Base-by-base conservation (phyloP, 1,140 invertebrate species). In the Ceratosolen fusciceps region DNA sequence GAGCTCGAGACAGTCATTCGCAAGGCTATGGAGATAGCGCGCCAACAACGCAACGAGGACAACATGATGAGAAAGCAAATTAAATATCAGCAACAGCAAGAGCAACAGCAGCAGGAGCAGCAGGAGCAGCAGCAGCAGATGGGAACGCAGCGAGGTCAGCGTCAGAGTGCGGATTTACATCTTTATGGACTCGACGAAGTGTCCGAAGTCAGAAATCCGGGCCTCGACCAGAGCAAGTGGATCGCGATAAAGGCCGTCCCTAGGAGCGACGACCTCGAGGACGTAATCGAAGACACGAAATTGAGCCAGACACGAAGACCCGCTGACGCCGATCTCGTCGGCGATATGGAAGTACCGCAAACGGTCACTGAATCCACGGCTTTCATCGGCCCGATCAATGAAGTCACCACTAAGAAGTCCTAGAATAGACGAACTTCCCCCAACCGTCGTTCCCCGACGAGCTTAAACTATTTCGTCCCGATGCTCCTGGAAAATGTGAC, bases 1-100 rank as follows among this genome's bases (percentile, higher is more conserved):
- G 73, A 75, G 29, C 58, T 75, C 39, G 58, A 75, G 21, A 37
- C 24, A 26, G 74, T 76, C 19, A 47, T 76, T 1, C 58, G 62
- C 26, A 37, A 67, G 34, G 74, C 60, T 19, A 37, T 67, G 0
- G 62, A 65, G 26, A 52, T 52, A 8, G 74, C 39, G 4, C 58
- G 58, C 12, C 73, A 62, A 10, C 43, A 52, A 9, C 58, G 73
- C 2, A 12, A 7, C 52, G 31, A 74, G 12, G 68, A 68, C 2
- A 68, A 24, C 16, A 39, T n/a, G 1, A 10, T 16, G 12, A n/a
- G n/a, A 9, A 43, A 9, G 39, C 67, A 12, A 0, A 43, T 29
- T 19, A 31, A 72, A 2, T 29, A 31, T 2, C 68, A 72, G 47
- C 21, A 72, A 3, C 49, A 21, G 2, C 3, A 34, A 26, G 3